phyloP scores from a whole-genome alignment of 2,888 invertebrate genomes.

The Athalia cordata region DNA sequence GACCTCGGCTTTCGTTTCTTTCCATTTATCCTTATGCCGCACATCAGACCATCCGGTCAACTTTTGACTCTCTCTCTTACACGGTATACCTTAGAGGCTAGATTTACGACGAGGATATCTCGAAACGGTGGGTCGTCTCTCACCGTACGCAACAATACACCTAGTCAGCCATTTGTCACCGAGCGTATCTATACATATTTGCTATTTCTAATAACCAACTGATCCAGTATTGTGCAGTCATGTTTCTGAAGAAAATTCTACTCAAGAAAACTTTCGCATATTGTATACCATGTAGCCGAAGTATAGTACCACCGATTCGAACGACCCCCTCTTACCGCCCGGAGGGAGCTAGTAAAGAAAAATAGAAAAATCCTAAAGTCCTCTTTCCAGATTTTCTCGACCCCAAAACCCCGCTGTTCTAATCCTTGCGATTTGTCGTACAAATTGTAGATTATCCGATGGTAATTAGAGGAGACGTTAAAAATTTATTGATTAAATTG shows the following conservation, averaged over 20 bases:
- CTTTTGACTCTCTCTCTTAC: constrained; percentile 41
- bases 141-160: constrained; percentile 67
- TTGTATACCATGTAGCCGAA: too few relatives aligned
- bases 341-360: constrained; percentile 49
- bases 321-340: background rate
- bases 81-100: constrained; percentile 44
- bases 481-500: constrained; percentile 14
- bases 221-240: constrained; percentile 49
- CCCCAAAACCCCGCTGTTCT: constrained; percentile 47
- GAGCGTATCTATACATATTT: constrained; percentile 62
- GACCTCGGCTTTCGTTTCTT: constrained; percentile 44
- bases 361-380: constrained; percentile 45
- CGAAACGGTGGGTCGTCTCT: constrained; percentile 19
- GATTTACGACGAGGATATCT: constrained; percentile 66
- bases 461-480: background rate
- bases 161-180: constrained; percentile 71
- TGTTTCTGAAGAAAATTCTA: constrained; percentile 41
- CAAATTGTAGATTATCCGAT: background rate
- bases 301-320: constrained; percentile 6
- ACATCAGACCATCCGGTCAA: constrained; percentile 29
- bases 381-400: constrained; percentile 23
- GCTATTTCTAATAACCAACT: constrained; percentile 70
- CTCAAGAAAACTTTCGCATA: constrained; percentile 37
- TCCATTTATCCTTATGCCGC: constrained; percentile 30
- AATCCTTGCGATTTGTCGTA: constrained; percentile 53